These are phyloP conservation scores for Rhyacophila brunnea DNA, from an alignment of 1,140 invertebrate genomes.

Conservation along the genomic window DNA sequence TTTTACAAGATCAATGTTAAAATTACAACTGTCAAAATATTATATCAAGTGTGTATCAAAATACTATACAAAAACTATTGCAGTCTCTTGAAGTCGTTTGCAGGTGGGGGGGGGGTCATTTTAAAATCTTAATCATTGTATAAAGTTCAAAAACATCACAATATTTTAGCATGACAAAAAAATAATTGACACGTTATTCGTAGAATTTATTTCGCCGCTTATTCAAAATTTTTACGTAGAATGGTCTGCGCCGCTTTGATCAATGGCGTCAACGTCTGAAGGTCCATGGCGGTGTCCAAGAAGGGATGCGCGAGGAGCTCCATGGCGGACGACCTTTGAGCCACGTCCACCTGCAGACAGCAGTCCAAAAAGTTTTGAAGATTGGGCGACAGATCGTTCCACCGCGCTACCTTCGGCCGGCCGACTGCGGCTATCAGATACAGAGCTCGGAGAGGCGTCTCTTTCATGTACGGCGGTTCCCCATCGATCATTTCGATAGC, in stretches of 20 bases:
- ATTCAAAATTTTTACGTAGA: slow-evolving; percentile 62
- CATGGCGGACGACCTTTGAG: slow-evolving; percentile 78
- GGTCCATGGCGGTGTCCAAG: slow-evolving; percentile 79
- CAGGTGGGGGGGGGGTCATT: neutral
- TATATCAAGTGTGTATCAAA: too few relatives aligned
- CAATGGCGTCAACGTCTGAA: slow-evolving; percentile 82
- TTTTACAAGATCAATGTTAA: too few relatives aligned
- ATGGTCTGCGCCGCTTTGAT: slow-evolving; percentile 86
- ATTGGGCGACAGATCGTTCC: slow-evolving; percentile 73
- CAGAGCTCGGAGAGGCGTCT: slow-evolving; percentile 89
- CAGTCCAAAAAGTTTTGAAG: slow-evolving; percentile 85
- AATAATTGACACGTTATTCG: neutral
- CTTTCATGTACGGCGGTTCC: slow-evolving; percentile 93
- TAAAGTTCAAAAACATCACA: too few relatives aligned
- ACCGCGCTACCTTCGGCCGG: slow-evolving; percentile 84
- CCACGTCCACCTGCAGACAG: slow-evolving; percentile 91
- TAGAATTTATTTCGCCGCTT: slow-evolving; percentile 25
- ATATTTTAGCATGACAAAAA: neutral
- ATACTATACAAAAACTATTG: too few relatives aligned
- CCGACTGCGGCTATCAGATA: slow-evolving; percentile 96
- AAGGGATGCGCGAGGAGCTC: slow-evolving; percentile 89
- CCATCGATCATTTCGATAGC: slow-evolving; percentile 98
- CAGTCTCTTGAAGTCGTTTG: neutral
- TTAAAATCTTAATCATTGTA: neutral
- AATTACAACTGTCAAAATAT: too few relatives aligned